These are phyloP conservation scores for Lagopus muta DNA, from an alignment of 2,113 vertebrate species.

Conservation along the genomic window DNA sequence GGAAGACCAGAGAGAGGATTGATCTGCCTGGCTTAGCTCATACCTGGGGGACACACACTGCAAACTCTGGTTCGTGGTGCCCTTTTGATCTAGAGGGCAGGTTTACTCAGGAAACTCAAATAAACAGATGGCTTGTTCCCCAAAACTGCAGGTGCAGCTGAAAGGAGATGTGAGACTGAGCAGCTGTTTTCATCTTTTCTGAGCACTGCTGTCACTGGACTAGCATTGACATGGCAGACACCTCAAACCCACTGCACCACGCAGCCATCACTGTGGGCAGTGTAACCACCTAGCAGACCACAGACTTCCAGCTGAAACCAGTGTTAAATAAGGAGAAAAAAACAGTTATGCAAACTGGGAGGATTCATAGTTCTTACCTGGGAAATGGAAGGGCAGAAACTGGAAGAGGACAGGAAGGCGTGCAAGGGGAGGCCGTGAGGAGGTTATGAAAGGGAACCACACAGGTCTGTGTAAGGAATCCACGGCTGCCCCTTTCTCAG, in stretches of 20 bases:
- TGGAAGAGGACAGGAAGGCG: neutral
- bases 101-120: constrained; percentile 21
- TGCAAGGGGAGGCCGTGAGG: neutral
- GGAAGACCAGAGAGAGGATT: neutral
- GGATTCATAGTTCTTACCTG: neutral
- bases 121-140: neutral
- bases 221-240: neutral
- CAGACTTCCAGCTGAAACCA: neutral
- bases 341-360: neutral
- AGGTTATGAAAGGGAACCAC: neutral
- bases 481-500: neutral
- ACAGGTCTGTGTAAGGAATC: neutral
- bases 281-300: neutral
- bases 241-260: fast-evolving
- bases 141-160: neutral
- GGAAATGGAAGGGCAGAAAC: neutral
- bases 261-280: neutral
- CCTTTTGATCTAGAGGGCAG: constrained; percentile 5
- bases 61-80: neutral
- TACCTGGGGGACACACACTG: fast-evolving
- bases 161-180: neutral
- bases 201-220: neutral
- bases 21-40: neutral
- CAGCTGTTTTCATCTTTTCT: neutral
- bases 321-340: neutral